Evolutionary conservation across 2,797 vertebrate genomes (phyloP).

Genomic region (Acestrorhynchus altus): DNA sequence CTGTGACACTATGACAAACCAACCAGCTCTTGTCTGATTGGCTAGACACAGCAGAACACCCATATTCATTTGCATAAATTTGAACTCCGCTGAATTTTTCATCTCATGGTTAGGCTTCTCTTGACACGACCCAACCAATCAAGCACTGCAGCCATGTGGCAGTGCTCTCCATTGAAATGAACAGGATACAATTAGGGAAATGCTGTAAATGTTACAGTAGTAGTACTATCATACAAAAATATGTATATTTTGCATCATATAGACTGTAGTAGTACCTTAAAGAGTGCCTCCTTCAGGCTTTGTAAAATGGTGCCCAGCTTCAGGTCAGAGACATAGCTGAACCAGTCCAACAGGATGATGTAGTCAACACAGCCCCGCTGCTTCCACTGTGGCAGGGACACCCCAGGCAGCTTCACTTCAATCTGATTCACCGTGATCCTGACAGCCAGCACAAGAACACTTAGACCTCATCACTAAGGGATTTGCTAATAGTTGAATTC

Average conservation of each 20-base stretch:
- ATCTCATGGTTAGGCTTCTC: too few species aligned
- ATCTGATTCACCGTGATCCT: constrained; percentile 93
- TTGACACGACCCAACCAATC: too few species aligned
- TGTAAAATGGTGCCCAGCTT: constrained; percentile 87
- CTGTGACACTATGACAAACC: too few species aligned
- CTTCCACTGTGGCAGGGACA: constrained; percentile 87
- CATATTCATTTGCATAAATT: too few species aligned
- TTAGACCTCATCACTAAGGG: not conserved
- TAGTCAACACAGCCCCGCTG: constrained; percentile 87
- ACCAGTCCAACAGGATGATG: constrained; percentile 94
- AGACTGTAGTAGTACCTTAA: constrained; percentile 79
- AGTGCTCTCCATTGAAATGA: too few species aligned
- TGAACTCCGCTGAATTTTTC: too few species aligned
- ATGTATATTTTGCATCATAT: too few species aligned
- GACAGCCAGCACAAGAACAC: constrained; percentile 42
- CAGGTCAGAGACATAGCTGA: constrained; percentile 88
- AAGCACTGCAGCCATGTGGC: too few species aligned
- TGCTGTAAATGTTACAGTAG: not conserved
- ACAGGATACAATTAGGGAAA: too few species aligned
- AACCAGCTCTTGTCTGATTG: too few species aligned
- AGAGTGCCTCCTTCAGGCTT: constrained; percentile 97
- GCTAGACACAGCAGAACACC: too few species aligned
- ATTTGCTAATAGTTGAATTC: too few species aligned
- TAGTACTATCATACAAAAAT: not conserved
- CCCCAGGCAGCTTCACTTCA: constrained; percentile 88